Evolutionary conservation across 2,113 vertebrate genomes (phyloP), one percentile per base, ranked within the genome.

Genomic region (Cynopterus brachyotis): DNA sequence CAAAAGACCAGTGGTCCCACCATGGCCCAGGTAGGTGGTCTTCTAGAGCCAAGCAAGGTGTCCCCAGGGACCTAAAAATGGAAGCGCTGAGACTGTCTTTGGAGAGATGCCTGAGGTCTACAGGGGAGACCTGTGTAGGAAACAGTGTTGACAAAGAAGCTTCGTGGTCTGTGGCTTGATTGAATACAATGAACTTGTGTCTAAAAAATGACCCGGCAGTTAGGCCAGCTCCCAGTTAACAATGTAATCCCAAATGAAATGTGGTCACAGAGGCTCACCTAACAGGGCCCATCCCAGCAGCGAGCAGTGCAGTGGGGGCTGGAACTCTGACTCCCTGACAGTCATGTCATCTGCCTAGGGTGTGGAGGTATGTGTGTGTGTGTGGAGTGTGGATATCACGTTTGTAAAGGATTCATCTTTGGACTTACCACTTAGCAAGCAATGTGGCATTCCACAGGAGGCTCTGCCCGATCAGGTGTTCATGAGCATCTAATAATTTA

Each of bases 221-320:
- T 55, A 79, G 50, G 30, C 22, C 57, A 35, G 45, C 35, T 1
- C 9, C 17, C 30, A 42, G 30, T 69, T 17, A 80, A n/a, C 13
- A 50, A 19, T 3, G 4, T 1, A 80, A 16, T 59, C 40, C 12
- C 32, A 42, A 26, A 28, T 20, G 32, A 37, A 64, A 40, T 26
- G 24, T 50, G 1, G 13, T 66, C 19, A 55, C 81, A 72, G 26
- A 66, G 16, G 2, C 53, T 40, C 20, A 32, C 45, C 30, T 4
- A 2, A 0, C 6, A 10, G 53, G 73, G 7, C 19, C 1, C 9
- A 11, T 20, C 30, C 20, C 35, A 24, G 40, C 3, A 4, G 9
- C 12, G 20, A 76, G 59, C 59, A 64, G 12, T 69, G 20, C 16
- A 28, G 19, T 42, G 2, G 9, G 55, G 50, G 50, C 79, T 59